Percentiles rank a stretch among this genome's conserved stretches.
Conservation (phyloP, 2,797 vertebrate species). For the Pangasius krempfi region DNA sequence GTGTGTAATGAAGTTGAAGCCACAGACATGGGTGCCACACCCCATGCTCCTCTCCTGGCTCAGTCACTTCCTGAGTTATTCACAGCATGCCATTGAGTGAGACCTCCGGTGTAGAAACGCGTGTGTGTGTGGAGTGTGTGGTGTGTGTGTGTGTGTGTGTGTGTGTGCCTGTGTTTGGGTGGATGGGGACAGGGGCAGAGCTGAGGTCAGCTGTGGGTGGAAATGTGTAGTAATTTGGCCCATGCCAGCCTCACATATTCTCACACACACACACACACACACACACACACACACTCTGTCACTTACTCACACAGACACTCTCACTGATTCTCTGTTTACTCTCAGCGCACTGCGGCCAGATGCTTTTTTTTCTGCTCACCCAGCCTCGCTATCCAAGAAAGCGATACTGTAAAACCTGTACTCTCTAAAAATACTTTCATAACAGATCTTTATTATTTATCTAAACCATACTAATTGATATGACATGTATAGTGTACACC, state of each 20-base stretch:
- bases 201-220: slow-evolving; percentile 71
- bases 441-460: background rate
- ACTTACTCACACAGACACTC: slow-evolving; percentile 45
- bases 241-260: slow-evolving; percentile 26
- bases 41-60: slow-evolving; percentile 66
- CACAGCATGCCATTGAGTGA: slow-evolving; percentile 54
- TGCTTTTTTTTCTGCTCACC: slow-evolving; percentile 53
- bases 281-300: slow-evolving; percentile 29
- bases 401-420: slow-evolving; percentile 32
- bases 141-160: slow-evolving; percentile 34
- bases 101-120: slow-evolving; percentile 56
- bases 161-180: slow-evolving; percentile 29
- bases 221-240: slow-evolving; percentile 69
- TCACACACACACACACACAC: slow-evolving; percentile 28
- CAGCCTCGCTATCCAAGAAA: slow-evolving; percentile 51
- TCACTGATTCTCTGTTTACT: slow-evolving; percentile 68
- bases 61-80: slow-evolving; percentile 63
- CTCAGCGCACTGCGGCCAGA: slow-evolving; percentile 60
- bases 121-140: slow-evolving; percentile 29
- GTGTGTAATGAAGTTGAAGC: slow-evolving; percentile 54
- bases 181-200: slow-evolving; percentile 63
- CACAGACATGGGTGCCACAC: slow-evolving; percentile 71
- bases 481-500: background rate
- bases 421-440: slow-evolving; percentile 5
- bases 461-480: background rate